These are phyloP conservation scores for Drosophila subpulchrella DNA, from an alignment of 1,140 invertebrate species.

Conservation along the genomic window DNA sequence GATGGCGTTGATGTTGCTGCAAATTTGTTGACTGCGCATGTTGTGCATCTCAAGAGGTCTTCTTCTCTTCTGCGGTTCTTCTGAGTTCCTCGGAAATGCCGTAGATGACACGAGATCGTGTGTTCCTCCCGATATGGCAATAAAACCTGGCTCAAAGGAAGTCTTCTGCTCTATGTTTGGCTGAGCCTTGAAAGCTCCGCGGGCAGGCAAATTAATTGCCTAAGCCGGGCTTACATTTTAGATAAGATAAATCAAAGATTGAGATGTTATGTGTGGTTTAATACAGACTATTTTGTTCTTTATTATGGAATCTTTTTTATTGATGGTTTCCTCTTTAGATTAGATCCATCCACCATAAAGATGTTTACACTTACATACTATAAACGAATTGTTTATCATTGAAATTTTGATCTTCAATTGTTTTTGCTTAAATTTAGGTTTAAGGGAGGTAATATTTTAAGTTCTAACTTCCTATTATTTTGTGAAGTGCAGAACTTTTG, in stretches of 20 bases:
- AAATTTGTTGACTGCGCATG: slow-evolving; percentile 79
- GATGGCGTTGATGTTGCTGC: slow-evolving; percentile 73
- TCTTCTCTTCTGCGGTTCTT: not conserved
- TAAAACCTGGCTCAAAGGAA: slow-evolving; percentile 23
- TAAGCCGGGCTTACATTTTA: slow-evolving; percentile 26
- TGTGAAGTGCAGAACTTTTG: not conserved
- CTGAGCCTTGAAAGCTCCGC: slow-evolving; percentile 4
- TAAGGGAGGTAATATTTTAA: too few relatives aligned
- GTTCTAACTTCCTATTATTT: too few relatives aligned
- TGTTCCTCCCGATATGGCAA: slow-evolving; percentile 41
- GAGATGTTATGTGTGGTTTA: slow-evolving; percentile 7
- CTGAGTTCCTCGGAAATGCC: slow-evolving; percentile 46
- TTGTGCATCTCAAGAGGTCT: slow-evolving; percentile 66
- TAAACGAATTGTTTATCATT: too few relatives aligned
- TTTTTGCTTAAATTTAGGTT: too few relatives aligned
- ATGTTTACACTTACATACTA: not conserved
- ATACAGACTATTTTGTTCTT: not conserved
- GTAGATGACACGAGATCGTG: slow-evolving; percentile 51
- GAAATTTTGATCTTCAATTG: too few relatives aligned
- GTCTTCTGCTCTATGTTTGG: slow-evolving; percentile 20
- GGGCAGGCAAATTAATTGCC: slow-evolving; percentile 45
- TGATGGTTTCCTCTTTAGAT: not conserved
- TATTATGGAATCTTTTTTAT: not conserved
- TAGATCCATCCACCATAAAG: too few relatives aligned
- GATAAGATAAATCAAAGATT: slow-evolving; percentile 26